phyloP scores from a whole-genome alignment of 2,113 vertebrate species.

The Eira barbara region DNA sequence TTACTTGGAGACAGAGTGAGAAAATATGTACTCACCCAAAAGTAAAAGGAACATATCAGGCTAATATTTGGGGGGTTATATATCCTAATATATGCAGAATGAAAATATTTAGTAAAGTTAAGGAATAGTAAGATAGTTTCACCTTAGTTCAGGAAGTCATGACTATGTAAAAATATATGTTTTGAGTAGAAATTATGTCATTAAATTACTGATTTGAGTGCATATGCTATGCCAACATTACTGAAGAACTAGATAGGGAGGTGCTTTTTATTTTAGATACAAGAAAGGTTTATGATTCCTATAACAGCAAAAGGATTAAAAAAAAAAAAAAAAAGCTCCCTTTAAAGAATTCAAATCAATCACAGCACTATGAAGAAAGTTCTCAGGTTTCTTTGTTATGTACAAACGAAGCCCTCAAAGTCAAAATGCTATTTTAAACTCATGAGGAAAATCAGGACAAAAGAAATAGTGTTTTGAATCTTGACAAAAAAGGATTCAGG shows the following conservation, averaged over 20 bases:
- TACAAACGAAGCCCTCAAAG: conserved; percentile 32
- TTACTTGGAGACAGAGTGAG: background rate
- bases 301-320: background rate
- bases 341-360: conserved; percentile 37
- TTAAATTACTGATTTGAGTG: conserved; percentile 30
- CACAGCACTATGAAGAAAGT: background rate
- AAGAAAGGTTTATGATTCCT: conserved; percentile 21
- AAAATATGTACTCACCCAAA: background rate
- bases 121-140: background rate
- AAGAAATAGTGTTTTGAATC: conserved; percentile 35
- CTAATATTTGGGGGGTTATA: background rate
- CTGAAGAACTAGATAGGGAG: background rate
- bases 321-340: background rate
- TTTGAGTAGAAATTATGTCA: conserved; percentile 9
- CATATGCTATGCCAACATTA: background rate
- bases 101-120: conserved; percentile 25
- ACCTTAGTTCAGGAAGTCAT: background rate
- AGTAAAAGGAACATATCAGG: background rate
- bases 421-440: conserved; percentile 55
- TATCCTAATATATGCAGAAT: background rate
- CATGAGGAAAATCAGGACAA: conserved; percentile 10
- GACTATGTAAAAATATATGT: background rate
- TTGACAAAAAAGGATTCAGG: conserved; percentile 7
- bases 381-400: conserved; percentile 43
- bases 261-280: conserved; percentile 40